These are phyloP conservation scores for Piscicola geometra DNA, from an alignment of 2,888 invertebrate species.

Conservation along the genomic window DNA sequence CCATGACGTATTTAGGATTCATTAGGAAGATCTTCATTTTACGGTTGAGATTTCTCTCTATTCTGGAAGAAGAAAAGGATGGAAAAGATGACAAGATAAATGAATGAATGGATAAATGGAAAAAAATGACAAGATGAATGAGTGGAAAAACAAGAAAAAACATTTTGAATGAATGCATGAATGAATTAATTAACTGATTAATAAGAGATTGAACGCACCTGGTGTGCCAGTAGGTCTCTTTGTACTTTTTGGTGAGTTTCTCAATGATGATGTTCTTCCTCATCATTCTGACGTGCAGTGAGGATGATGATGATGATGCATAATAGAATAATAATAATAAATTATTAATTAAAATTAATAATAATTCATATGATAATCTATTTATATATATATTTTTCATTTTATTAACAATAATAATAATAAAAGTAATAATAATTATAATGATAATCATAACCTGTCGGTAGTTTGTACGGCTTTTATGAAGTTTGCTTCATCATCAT, in stretches of 20 bases:
- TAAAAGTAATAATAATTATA: too few relatives aligned
- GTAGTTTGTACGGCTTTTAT: background rate
- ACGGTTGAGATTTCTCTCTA: constrained; percentile 22
- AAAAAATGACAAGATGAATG: too few relatives aligned
- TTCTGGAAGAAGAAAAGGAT: background rate
- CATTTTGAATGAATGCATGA: too few relatives aligned
- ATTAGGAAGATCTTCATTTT: constrained; percentile 22
- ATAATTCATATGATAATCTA: background rate
- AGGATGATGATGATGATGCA: too few relatives aligned
- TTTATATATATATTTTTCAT: background rate
- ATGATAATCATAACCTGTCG: background rate
- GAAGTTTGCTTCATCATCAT: background rate
- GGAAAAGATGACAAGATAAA: background rate
- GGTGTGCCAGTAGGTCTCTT: constrained; percentile 24
- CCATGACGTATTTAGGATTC: constrained; percentile 26
- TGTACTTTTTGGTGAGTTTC: constrained; percentile 12
- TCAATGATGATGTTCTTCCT: constrained; percentile 14
- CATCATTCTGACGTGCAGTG: too few relatives aligned
- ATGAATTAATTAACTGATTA: too few relatives aligned
- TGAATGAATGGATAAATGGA: too few relatives aligned
- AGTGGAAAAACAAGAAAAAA: too few relatives aligned
- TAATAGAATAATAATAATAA: too few relatives aligned
- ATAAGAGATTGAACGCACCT: too few relatives aligned
- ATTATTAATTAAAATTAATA: background rate
- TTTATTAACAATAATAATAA: background rate